Base-by-base conservation (phyloP, 1,140 invertebrate genomes). In the Caenorhabditis latens region DNA sequence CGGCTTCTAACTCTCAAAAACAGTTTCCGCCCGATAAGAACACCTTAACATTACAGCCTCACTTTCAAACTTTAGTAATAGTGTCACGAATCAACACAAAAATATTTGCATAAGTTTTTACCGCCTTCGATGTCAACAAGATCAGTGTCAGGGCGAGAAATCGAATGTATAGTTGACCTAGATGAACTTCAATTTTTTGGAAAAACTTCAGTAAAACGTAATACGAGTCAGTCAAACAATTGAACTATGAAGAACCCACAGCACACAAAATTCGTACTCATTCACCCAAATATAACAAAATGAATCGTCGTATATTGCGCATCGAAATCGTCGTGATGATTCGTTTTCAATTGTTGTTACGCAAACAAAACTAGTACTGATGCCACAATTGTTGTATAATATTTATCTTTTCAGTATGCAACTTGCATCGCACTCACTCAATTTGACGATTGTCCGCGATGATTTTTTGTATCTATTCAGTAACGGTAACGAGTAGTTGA, bases 261-360 rank as follows among this genome's bases (percentile, higher is more conserved):
- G 65, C 43, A 79, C 43, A 79, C 71, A 79, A 79, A 32, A 48
- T 42, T 67, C 42, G 67, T 71, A 71, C 67, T 79, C 71, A 79
- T 50, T 50, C 71, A 50, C 71, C 43, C 46, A 50, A 79, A 79
- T 53, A 53, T 48, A 71, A 71, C 65, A 71, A 71, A 71, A 63
- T 63, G 61, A 16, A 46, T 19, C 50, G 50, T 53, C 16, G 71
- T 46, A n/a, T 71, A 11, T 40, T 43, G 42, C 16, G 46, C 5
- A 50, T 79, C 9, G 71, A 79, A 79, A 50, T 79, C 71, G 71
- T 40, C 21, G 71, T 50, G 71, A 79, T 50, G 71, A 79, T 79
- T 79, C 71, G 46, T 79, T 79, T 79, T 79, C 71, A 79, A 79
- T 79, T 79, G 71, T 50, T 79, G 71, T 79, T 79, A 79, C 71